Evolutionary conservation across 2,888 invertebrate species (phyloP).

Genomic region (Diarsia rubi): DNA sequence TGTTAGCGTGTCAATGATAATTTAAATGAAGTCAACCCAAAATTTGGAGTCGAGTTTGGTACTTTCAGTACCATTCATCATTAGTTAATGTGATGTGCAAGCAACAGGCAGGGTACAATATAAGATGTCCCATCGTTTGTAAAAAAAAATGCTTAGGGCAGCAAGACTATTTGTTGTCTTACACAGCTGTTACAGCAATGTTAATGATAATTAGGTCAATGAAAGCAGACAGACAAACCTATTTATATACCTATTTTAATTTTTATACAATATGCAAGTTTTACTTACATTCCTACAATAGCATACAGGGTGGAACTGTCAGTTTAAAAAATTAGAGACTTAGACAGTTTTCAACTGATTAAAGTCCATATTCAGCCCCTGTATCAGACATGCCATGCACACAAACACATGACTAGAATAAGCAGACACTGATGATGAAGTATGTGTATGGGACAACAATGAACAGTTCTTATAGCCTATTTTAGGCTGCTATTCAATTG

Average conservation of each 20-base stretch:
- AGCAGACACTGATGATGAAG: background rate
- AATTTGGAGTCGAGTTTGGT: no score
- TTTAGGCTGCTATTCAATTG: background rate
- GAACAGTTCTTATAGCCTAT: background rate
- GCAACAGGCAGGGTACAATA: no score
- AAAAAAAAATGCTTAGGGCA: no score
- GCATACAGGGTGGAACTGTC: background rate
- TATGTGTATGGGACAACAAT: background rate
- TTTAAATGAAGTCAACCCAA: no score
- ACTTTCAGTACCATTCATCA: no score
- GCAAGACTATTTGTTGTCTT: background rate
- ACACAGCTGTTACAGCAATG: background rate
- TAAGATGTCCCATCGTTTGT: no score
- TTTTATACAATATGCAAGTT: background rate
- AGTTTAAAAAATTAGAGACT: background rate
- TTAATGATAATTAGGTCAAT: constrained; percentile 1
- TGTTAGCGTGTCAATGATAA: background rate
- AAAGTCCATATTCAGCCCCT: background rate
- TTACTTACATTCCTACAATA: constrained; percentile 7
- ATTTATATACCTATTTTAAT: background rate
- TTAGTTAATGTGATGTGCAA: no score
- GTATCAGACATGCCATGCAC: background rate
- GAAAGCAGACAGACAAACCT: background rate
- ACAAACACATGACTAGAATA: background rate
- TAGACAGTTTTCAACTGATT: background rate